A percentile compares a stretch with the other conserved stretches of the same genome.
Evolutionary conservation across 2,888 invertebrate genomes (phyloP).

Genomic region (Napeogenes inachia): DNA sequence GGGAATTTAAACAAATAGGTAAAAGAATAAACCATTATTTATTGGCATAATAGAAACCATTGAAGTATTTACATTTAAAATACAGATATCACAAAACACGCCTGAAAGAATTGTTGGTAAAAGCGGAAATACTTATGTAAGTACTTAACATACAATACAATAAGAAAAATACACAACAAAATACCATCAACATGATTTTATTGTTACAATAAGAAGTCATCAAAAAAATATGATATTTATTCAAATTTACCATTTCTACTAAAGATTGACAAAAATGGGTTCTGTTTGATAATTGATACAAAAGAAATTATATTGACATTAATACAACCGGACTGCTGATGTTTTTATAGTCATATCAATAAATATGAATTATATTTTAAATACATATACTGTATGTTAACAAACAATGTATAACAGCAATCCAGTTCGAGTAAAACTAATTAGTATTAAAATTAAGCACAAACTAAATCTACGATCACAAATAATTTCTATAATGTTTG

Average conservation of each 20-base stretch:
- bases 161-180: constrained; percentile 9
- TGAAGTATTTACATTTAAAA: constrained; percentile 68
- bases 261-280: too few relatives aligned
- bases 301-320: too few relatives aligned
- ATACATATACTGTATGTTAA: too few relatives aligned
- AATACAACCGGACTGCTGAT: too few relatives aligned
- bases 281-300: too few relatives aligned
- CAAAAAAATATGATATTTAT: too few relatives aligned
- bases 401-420: not conserved
- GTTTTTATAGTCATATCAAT: too few relatives aligned
- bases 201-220: not conserved
- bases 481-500: constrained; percentile 11
- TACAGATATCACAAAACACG: constrained; percentile 74
- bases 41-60: constrained; percentile 68
- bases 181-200: constrained; percentile 12
- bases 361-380: too few relatives aligned
- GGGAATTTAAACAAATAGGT: constrained; percentile 41
- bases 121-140: constrained; percentile 36
- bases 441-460: constrained; percentile 14
- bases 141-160: constrained; percentile 43
- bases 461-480: constrained; percentile 10
- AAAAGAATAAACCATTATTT: constrained; percentile 74
- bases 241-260: too few relatives aligned
- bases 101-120: constrained; percentile 60
- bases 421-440: not conserved